phyloP scores from a whole-genome alignment of 2,797 vertebrate genomes.

The Tenualosa thibaudeaui region DNA sequence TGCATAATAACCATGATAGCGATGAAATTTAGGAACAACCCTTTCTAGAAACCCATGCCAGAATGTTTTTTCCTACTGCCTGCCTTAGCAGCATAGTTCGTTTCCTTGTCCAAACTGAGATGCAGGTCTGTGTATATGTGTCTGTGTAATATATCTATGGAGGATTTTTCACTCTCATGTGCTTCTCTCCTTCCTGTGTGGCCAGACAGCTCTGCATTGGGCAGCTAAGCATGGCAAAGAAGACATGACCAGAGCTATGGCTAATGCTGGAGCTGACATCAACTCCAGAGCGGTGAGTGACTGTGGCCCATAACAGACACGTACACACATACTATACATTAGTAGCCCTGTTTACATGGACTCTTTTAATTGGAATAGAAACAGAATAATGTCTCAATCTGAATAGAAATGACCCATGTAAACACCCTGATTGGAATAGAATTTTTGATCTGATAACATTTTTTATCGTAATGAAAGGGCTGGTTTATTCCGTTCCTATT shows the following conservation, averaged over 20 bases:
- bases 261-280: constrained; percentile 73
- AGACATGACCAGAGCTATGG: constrained; percentile 75
- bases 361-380: too few species aligned
- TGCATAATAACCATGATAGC: too few species aligned
- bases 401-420: too few species aligned
- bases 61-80: neutral
- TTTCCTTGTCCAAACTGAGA: neutral
- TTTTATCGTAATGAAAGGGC: too few species aligned
- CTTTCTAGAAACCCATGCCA: neutral
- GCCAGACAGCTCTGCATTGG: constrained; percentile 82
- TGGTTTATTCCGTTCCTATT: too few species aligned
- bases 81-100: neutral
- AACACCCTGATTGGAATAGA: too few species aligned
- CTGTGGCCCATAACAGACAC: constrained; percentile 38
- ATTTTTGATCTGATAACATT: too few species aligned
- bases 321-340: neutral
- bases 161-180: neutral
- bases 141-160: neutral
- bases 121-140: neutral
- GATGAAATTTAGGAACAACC: too few species aligned
- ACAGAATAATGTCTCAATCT: too few species aligned
- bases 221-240: constrained; percentile 80
- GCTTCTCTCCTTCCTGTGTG: neutral
- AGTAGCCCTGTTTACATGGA: too few species aligned
- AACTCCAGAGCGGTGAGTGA: constrained; percentile 80